These are phyloP conservation scores for Anabas testudineus DNA, from an alignment of 2,797 vertebrate genomes.

Conservation along the genomic window DNA sequence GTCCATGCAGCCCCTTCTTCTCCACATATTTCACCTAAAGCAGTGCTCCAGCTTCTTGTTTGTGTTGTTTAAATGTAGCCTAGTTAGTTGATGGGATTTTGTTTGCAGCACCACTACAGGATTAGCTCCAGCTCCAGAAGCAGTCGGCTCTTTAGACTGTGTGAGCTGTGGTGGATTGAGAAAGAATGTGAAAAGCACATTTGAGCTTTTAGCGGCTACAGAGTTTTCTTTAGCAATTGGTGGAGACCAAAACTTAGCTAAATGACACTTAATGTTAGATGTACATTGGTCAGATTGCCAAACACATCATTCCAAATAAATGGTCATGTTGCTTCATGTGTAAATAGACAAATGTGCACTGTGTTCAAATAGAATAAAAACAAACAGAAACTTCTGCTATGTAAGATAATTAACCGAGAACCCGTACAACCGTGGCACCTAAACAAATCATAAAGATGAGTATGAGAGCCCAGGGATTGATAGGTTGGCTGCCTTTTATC, in stretches of 20 bases:
- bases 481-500: conserved; percentile 71
- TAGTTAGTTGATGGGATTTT: conserved; percentile 63
- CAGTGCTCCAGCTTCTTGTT: conserved; percentile 65
- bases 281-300: neutral
- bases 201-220: neutral
- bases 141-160: conserved; percentile 50
- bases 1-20: conserved; percentile 51
- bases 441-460: conserved; percentile 79
- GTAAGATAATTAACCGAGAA: conserved; percentile 51
- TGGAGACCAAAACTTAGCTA: conserved; percentile 29
- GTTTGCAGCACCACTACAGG: conserved; percentile 67
- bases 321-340: neutral
- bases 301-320: neutral
- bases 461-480: conserved; percentile 47
- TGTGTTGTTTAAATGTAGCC: conserved; percentile 65
- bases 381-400: conserved; percentile 59
- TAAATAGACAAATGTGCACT: too few species aligned
- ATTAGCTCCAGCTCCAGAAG: conserved; percentile 69
- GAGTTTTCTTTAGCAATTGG: neutral
- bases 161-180: conserved; percentile 73
- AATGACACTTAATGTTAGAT: neutral
- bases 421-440: conserved; percentile 41
- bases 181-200: conserved; percentile 70
- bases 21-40: conserved; percentile 60
- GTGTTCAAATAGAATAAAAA: too few species aligned